Base-by-base conservation (phyloP, 2,888 invertebrate genomes). In the Dicyrtoma fusca region DNA sequence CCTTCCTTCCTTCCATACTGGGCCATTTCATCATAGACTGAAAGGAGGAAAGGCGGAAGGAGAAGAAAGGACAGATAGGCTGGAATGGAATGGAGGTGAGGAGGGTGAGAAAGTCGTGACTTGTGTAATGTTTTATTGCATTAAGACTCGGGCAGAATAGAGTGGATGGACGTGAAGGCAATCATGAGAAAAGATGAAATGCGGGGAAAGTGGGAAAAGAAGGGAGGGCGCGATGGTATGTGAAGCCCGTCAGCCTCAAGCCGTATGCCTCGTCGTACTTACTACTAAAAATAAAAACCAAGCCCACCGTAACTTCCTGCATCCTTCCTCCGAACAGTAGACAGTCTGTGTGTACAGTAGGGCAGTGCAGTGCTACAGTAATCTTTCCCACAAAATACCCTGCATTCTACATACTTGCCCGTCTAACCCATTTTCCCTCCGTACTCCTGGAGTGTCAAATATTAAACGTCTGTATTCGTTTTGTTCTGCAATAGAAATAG, bases 141-240 rank as follows among this genome's bases (percentile, higher is more conserved):
- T 19, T 17, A 53, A 21, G 21, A 34, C 34, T 53, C 53, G 21
- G 21, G 53, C n/a, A n/a, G n/a, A n/a, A 53, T 53, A 17, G 53
- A 53, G n/a, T 49, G 17, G 17, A 53, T 53, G 53, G 53, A 21
- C 17, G 53, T 53, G 53, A 2, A 17, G 53, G 53, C 53, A 21
- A 21, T 53, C 53, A 53, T 53, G 53, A 53, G 53, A 53, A 53
- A 53, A 53, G 53, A 53, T 53, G 53, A 53, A 21, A 53, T 53
- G 53, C 19, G 21, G 53, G 53, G 21, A 21, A 17, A 14, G 49
- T 17, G 21, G 53, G 53, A 53, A 21, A 19, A 21, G 21, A 10
- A 53, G 34, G 17, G n/a, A 21, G 53, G 17, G 19, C 17, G 6
- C 53, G 53, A 53, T 53, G 21, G 53, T 21, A 21, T 53, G 21